Evolutionary conservation across 1,140 invertebrate species (phyloP), one percentile per base, ranked within the genome.

Genomic region (Leptopilina boulardi): DNA sequence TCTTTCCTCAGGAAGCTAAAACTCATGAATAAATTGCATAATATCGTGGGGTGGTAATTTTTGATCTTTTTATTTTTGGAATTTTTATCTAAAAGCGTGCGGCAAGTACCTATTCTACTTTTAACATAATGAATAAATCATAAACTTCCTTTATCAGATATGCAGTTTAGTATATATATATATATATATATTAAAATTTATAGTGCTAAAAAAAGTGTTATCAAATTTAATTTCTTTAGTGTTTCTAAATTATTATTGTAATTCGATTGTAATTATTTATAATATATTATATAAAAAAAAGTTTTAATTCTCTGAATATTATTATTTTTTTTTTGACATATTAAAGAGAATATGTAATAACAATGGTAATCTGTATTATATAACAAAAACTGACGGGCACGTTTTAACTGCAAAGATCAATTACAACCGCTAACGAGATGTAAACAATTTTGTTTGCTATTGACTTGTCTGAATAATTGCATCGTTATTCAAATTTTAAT

Each of bases 1-100:
- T 51, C 47, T 18, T 51, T 51, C 18, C 18, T 8, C 47, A n/a
- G n/a, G 15, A 51, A 51, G 34, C 5, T 38, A 9, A 38, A 6
- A 51, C 15, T 42, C 13, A 51, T 51, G n/a, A 51, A n/a, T 51
- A 38, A 30, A 38, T 38, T 38, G 2, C 34, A 38, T 38, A 38
- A 1, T 8, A 51, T 51, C 47, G n/a, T 8, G n/a, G n/a, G n/a
- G 13, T 51, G 47, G 2, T 18, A 47, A 18, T 51, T 51, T n/a
- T n/a, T 18, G 41, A 18, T 51, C 18, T 6, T 18, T 6, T n/a
- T 51, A 18, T 51, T 30, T n/a, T n/a, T 1, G 3, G 11, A 23
- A 26, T 66, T 30, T 66, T 66, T 15, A 66, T 30, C 59, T 66
- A 66, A 66, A n/a, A 30, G 59, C 59, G 59, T 66, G 59, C 59